A percentile compares a stretch with the other conserved stretches of the same genome.
phyloP scores from a whole-genome alignment of 2,113 vertebrate genomes.

The Nannospalax galili region DNA sequence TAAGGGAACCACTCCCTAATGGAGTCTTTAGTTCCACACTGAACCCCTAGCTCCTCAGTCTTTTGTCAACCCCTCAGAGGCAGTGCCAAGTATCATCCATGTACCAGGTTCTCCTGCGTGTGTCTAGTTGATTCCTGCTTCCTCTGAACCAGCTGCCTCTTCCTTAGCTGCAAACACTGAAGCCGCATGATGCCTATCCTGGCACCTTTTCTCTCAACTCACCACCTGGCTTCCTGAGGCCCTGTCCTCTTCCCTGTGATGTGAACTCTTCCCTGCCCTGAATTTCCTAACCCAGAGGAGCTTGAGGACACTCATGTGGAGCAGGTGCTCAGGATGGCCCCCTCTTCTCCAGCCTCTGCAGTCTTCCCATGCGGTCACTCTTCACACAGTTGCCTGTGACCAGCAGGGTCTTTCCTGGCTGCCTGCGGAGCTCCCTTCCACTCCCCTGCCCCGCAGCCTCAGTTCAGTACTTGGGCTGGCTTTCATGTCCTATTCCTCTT shows the following conservation, averaged over 20 bases:
- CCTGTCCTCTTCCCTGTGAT: background rate
- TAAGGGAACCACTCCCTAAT: no score
- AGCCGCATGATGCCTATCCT: background rate
- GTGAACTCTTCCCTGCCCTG: no score
- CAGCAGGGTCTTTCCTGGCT: background rate
- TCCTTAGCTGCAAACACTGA: background rate
- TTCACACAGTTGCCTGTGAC: no score
- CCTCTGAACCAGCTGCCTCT: background rate
- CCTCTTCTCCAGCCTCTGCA: background rate
- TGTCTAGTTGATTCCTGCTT: background rate
- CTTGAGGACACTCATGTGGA: background rate
- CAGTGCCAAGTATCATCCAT: background rate
- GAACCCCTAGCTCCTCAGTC: no score
- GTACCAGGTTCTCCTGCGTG: background rate
- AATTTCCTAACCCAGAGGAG: background rate
- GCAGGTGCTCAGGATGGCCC: background rate
- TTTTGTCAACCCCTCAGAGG: no score
- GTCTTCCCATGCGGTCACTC: background rate
- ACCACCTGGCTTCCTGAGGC: background rate
- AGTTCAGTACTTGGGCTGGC: no score
- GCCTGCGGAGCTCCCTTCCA: background rate
- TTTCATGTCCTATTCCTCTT: background rate
- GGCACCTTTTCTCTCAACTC: background rate
- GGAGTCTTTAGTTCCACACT: background rate
- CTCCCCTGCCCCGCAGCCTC: no score